Base-by-base conservation (phyloP, 2,888 invertebrate genomes). In the Isoperla grammatica region DNA sequence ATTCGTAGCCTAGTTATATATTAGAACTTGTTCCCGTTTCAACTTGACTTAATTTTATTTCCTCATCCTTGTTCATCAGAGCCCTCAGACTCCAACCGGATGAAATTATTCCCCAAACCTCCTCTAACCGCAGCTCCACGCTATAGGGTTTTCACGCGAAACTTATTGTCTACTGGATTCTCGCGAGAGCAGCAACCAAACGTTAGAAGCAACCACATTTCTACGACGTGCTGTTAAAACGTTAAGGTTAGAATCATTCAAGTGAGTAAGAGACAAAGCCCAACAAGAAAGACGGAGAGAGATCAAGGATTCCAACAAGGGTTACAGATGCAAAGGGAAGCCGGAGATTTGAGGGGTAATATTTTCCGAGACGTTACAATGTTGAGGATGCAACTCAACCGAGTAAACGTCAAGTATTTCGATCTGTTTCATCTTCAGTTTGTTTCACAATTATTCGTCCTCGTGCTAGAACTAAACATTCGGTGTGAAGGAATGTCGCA, bases 361-460 rank as follows among this genome's bases (percentile, higher is more conserved):
- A 50, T 50, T 50, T 50, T 50, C 15, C 19, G 35, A 50, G 20
- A 37, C 15, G 37, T 50, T 37, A 6, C 15, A 12, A 49, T 49
- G 49, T 13, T 49, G 49, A 49, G 19, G 49, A 49, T 49, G 22
- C 49, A 49, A 17, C 22, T 23, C 22, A 49, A 9, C 17, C 45
- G 23, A 49, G n/a, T 23, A n/a, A 20, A 49, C 22, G 5, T 23
- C 9, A 13, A 49, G 49, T 9, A n/a, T 23, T 13, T 9, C 49
- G 49, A 49, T 49, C 22, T 22, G 49, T 49, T 49, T 37, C 37
- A 50, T 50, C 50, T 17, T 35, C 50, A 15, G 50, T 35, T 50
- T 50, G 50, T 50, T 50, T 50, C 50, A 50, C 50, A 50, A 50
- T 50, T 50, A 50, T 50, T 49, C 45, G 45, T 45, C 45, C 17